Evolutionary conservation across 2,797 vertebrate species (phyloP).

Genomic region (Malacoctenus gilli): DNA sequence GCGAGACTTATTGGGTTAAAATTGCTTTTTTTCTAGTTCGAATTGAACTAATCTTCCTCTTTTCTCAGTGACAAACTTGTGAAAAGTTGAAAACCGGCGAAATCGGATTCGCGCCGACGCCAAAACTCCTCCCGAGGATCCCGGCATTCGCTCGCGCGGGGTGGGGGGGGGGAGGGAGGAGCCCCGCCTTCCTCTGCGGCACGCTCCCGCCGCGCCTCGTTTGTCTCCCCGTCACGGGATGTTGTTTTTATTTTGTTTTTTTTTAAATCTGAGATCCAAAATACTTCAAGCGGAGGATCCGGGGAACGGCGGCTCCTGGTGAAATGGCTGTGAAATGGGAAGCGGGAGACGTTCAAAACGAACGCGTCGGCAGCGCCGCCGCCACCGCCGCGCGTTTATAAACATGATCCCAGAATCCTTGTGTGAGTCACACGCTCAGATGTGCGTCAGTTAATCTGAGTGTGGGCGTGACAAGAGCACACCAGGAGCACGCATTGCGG

Average conservation of each 20-base stretch:
- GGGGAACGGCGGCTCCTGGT: slow-evolving; percentile 43
- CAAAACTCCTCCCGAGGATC: too few species aligned
- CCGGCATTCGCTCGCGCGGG: too few species aligned
- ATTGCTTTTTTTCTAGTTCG: too few species aligned
- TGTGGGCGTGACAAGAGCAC: slow-evolving; percentile 65
- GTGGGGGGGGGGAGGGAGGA: too few species aligned
- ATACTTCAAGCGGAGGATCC: slow-evolving; percentile 65
- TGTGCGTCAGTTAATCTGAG: slow-evolving; percentile 63
- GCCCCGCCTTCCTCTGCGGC: slow-evolving; percentile 28
- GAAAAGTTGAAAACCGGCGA: too few species aligned
- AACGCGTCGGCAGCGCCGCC: slow-evolving; percentile 67
- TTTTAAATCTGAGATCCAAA: slow-evolving; percentile 70
- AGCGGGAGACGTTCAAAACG: slow-evolving; percentile 55
- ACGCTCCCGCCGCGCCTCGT: slow-evolving; percentile 45
- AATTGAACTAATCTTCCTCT: too few species aligned
- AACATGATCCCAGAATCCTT: slow-evolving; percentile 55
- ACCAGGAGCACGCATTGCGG: slow-evolving; percentile 19
- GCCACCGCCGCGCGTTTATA: slow-evolving; percentile 57
- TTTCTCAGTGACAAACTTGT: too few species aligned
- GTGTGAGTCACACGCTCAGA: slow-evolving; percentile 67
- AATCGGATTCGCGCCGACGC: too few species aligned
- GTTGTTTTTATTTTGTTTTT: too few species aligned
- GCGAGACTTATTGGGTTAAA: too few species aligned
- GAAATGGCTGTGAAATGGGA: slow-evolving; percentile 75
- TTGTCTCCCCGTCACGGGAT: slow-evolving; percentile 52